Evolutionary conservation across 2,888 invertebrate species (phyloP).

Genomic region (Melinaea marsaeus): DNA sequence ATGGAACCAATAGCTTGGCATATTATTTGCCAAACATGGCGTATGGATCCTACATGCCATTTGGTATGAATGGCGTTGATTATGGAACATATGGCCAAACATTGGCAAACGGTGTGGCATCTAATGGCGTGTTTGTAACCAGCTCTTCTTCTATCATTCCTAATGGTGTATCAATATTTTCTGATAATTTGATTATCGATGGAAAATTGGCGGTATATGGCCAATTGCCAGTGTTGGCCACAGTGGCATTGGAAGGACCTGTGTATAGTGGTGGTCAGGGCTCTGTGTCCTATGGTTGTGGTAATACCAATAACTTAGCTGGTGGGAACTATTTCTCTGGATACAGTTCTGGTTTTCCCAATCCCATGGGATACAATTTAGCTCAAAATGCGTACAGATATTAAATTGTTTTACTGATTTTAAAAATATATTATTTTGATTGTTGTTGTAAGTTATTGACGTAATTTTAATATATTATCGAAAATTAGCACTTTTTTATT

Average conservation of each 20-base stretch:
- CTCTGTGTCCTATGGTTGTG: not conserved
- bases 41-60: not conserved
- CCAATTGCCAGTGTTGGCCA: slow-evolving; percentile 5
- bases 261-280: not conserved
- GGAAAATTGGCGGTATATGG: not conserved
- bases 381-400: too few species aligned
- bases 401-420: too few species aligned
- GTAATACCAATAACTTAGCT: not conserved
- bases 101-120: not conserved
- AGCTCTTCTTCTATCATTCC: not conserved
- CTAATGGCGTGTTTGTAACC: not conserved
- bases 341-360: not conserved
- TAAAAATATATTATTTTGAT: not conserved
- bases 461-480: not conserved
- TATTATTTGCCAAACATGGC: not conserved
- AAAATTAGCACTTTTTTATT: not conserved
- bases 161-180: not conserved
- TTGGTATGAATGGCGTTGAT: not conserved
- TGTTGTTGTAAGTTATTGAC: not conserved
- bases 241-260: not conserved
- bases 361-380: not conserved
- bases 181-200: not conserved
- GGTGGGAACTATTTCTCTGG: not conserved
- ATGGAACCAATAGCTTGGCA: not conserved
- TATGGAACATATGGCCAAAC: not conserved